phyloP scores from a whole-genome alignment of 92 coral and sea anemone species.

The Parazoanthus darwini region DNA sequence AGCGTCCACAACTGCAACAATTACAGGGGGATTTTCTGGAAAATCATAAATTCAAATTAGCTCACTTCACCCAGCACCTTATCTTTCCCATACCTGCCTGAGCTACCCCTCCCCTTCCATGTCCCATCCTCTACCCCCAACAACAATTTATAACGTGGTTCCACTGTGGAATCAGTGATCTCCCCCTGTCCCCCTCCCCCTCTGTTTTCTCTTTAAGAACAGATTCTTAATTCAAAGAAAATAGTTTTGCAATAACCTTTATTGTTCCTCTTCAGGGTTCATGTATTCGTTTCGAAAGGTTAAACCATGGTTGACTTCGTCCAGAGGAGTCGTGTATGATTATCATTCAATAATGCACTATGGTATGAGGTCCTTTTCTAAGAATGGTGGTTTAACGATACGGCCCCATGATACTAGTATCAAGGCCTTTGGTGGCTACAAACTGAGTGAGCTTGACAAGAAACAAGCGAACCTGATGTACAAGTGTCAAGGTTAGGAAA shows the following conservation, averaged over 20 bases:
- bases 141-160: too few relatives aligned
- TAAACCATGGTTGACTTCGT: constrained; percentile 12
- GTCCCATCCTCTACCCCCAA: neutral
- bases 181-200: too few relatives aligned
- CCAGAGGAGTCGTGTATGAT: constrained; percentile 32
- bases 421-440: neutral
- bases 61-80: neutral
- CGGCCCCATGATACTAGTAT: constrained; percentile 31
- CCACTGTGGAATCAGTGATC: too few relatives aligned
- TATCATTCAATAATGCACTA: constrained; percentile 41
- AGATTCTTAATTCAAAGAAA: too few relatives aligned
- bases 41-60: neutral
- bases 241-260: neutral
- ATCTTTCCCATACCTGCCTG: neutral
- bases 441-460: constrained; percentile 33
- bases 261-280: constrained; percentile 3
- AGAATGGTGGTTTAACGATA: constrained; percentile 29
- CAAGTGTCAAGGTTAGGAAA: constrained; percentile 23
- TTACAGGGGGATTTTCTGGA: neutral
- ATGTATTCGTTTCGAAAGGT: constrained; percentile 37
- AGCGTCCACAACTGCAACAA: neutral
- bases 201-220: too few relatives aligned
- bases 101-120: neutral
- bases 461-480: constrained; percentile 40
- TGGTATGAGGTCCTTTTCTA: constrained; percentile 35